Base-by-base conservation (phyloP, 2,888 invertebrate species). In the Stomorhina lunata region DNA sequence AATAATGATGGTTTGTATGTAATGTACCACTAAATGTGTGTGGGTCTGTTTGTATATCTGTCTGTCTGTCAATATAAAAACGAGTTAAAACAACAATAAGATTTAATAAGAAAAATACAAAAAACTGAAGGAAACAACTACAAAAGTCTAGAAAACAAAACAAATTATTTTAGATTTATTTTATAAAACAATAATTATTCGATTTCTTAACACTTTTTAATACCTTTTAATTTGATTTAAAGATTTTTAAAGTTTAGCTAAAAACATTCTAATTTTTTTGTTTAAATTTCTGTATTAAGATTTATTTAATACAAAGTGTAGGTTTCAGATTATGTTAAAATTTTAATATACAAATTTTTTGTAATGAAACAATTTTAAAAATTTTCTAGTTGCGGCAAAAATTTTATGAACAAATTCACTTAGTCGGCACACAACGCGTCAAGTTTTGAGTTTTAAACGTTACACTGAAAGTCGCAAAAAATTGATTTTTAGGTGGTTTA, bases 341-440 rank as follows among this genome's bases (percentile, higher is more conserved):
- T 34, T 29, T 48, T 34, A 57, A 10, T 55, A 6, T 17, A n/a
- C n/a, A n/a, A n/a, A n/a, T 34, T 53, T 17, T 57, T 69, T 37
- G 9, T 61, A 68, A 29, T 63, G 37, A 45, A 48, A 43, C 43
- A 15, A n/a, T n/a, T 27, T 5, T 4, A 59, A 45, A 22, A 27
- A 45, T 48, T 65, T 75, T 72, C 72, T 77, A 81, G 55, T 81
- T 77, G 81, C 72, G 72, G 72, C 29, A 72, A 48, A 72, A 66
- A 22, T 17, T 37, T 50, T 32, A 79, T 48, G 12, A 53, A 50
- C 5, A 43, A 55, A 50, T 59, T 27, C 17, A 43, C 4, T 34
- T 27, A 32, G 20, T 65, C n/a, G 29, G 57, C 72, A 77, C 71
- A 73, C 72, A 81, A 81, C 72, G 68, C 72, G 66, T 77, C 77